Evolutionary conservation across 2,888 invertebrate species (phyloP).

Genomic region (Nineta flava): DNA sequence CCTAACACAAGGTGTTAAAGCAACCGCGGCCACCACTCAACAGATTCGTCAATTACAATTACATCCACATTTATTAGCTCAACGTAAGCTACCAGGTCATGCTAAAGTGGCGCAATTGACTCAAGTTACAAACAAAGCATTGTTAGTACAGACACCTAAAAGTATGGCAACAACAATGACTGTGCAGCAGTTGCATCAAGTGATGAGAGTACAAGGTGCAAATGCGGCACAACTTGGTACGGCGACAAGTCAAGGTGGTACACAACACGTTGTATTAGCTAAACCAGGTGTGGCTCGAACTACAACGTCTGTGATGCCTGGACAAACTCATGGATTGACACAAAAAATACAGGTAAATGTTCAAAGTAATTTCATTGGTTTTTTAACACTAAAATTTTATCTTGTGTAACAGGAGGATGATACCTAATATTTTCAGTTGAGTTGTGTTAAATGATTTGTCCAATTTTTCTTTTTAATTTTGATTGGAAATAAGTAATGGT

Average conservation of each 20-base stretch:
- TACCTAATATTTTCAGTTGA: too few species aligned
- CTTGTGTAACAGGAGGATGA: background rate
- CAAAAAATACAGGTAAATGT: conserved; percentile 38
- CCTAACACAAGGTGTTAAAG: conserved; percentile 24
- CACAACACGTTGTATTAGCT: conserved; percentile 41
- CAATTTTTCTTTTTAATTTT: too few species aligned
- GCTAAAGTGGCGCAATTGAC: conserved; percentile 42
- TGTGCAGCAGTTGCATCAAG: conserved; percentile 59
- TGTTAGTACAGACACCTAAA: conserved; percentile 55
- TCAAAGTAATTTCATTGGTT: background rate
- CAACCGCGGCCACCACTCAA: conserved; percentile 37
- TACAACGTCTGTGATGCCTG: conserved; percentile 42
- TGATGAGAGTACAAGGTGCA: conserved; percentile 33
- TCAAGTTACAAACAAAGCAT: conserved; percentile 26
- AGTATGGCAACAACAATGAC: conserved; percentile 45
- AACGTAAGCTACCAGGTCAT: conserved; percentile 39
- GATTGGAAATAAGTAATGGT: too few species aligned
- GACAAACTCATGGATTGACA: conserved; percentile 33
- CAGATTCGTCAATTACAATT: conserved; percentile 48
- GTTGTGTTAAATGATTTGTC: too few species aligned
- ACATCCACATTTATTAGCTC: conserved; percentile 37
- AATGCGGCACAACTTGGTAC: conserved; percentile 11
- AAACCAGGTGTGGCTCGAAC: conserved; percentile 44
- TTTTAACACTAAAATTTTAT: background rate
- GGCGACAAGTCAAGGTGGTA: conserved; percentile 15